Base-by-base conservation (phyloP, 2,113 vertebrate genomes). In the Lepus americanus region DNA sequence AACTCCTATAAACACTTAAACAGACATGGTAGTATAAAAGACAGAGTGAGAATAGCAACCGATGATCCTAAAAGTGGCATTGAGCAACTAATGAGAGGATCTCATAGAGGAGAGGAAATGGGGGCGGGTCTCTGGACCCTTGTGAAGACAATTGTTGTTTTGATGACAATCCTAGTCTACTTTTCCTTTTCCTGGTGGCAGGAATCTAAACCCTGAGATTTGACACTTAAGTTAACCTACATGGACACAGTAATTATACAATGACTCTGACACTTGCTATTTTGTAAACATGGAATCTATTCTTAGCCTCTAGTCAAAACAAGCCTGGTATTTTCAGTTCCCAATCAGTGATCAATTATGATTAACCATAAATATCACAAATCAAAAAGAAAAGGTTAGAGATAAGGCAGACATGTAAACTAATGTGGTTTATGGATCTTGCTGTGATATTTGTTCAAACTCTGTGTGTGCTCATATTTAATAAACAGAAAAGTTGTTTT, bases 301-400 rank as follows among this genome's bases (percentile, higher is more conserved):
- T 74, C 87, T 78, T 36, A 89, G 23, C 0, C 23, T 76, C 27
- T 90, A 92, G 2, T 63, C 29, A 82, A 96, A 95, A 76, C 19
- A 20, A 87, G 0, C 67, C 93, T 92, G 17, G n/a, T 76, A 80
- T 10, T 19, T 77, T 63, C 8, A 64, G 13, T 11, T 80, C 44
- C 25, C 69, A 72, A 74, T 92, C 51, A 33, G 49, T 17, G 90
- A 93, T 88, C 85, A 63, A 12, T 93, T 96, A 96, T 92, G 55
- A 74, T 78, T 80, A 89, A 14, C 11, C 8, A 36, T 88, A 93
- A 83, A 6, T 3, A 11, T 59, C 87, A 20, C 69, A 33, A 3
- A 2, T 44, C 79, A 31, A 23, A 94, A 93, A 44, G 12, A 76
- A 76, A 96, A 80, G 17, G 16, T 67, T 96, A 84, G 23, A 66